Evolutionary conservation across 2,888 invertebrate genomes (phyloP), one percentile per base, ranked within the genome.

Genomic region (Nipponacmea schrenckii): DNA sequence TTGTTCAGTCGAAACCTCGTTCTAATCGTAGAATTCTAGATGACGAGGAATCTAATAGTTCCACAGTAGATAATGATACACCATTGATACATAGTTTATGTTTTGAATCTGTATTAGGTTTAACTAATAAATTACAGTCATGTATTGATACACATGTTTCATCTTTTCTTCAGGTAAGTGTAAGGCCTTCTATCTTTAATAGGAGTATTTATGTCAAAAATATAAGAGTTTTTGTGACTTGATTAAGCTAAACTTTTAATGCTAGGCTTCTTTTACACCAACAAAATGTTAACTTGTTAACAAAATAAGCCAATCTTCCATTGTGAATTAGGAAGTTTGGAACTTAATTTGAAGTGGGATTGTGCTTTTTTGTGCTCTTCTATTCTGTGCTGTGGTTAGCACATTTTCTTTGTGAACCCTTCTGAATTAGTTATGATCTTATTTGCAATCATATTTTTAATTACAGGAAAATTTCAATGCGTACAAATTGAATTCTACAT

Each of bases 21-120:
- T 73, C 70, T 56, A 74, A 66, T 17, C 75, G 66, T 15, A 74
- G 75, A 68, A 71, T 83, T 12, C 63, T 83, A 20, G 63, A 68
- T n/a, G 81, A 82, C 31, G 83, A 84, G 44, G 81, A 81, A 10
- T 74, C 75, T 63, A 80, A 79, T 14, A 68, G 17, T 45, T 39
- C 39, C 14, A 65, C 39, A n/a, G 17, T 14, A 5, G 45, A 63
- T 14, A 69, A 62, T 10, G 31, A 62, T 50, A 26, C 68, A 48
- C 77, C 71, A 8, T 15, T 56, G 26, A 71, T 76, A 20, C 74
- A 77, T 65, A 64, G 68, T 66, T 27, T 79, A 2, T 70, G 76
- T 20, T 15, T 79, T 44, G 75, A 74, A 27, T 65, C 66, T 15
- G 39, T 77, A 15, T 44, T 74, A 24, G 68, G 67, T 14, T 44